Percentiles rank a stretch among this genome's conserved stretches.
Conservation (phyloP, 2,888 invertebrate species). For the Limenitis camilla region DNA sequence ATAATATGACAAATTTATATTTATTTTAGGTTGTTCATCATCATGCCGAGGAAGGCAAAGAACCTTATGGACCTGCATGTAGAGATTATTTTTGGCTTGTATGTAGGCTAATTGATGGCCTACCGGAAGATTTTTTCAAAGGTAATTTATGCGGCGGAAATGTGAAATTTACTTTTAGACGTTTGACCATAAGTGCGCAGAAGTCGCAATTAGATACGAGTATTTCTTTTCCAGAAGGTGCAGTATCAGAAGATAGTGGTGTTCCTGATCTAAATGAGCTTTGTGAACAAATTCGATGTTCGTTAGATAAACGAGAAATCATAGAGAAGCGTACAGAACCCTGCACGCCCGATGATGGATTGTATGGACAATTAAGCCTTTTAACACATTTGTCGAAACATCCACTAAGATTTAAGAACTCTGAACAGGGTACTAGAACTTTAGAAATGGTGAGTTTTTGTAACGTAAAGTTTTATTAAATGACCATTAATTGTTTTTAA, state of each 20-base stretch:
- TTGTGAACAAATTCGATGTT: conserved; percentile 81
- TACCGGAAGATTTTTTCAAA: conserved; percentile 86
- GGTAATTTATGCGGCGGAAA: conserved; percentile 42
- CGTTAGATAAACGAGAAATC: conserved; percentile 85
- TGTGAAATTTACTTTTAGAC: too few relatives aligned
- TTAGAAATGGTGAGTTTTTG: conserved; percentile 69
- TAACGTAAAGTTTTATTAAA: background rate
- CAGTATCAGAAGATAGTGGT: conserved; percentile 64
- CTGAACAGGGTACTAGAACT: conserved; percentile 81
- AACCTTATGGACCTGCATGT: conserved; percentile 95
- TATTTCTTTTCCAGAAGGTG: conserved; percentile 39
- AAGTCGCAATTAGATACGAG: too few relatives aligned
- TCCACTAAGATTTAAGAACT: conserved; percentile 88
- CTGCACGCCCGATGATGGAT: conserved; percentile 90
- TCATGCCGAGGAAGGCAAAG: conserved; percentile 87
- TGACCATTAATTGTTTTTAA: background rate
- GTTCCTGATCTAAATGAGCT: conserved; percentile 80
- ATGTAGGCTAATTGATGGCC: conserved; percentile 89
- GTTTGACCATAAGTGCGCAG: too few relatives aligned
- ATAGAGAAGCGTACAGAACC: conserved; percentile 86
- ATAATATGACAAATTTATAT: background rate
- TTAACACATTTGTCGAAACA: conserved; percentile 92
- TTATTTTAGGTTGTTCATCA: conserved; percentile 69
- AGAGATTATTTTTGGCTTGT: conserved; percentile 96
- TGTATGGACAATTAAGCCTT: conserved; percentile 90